Evolutionary conservation across 1,140 invertebrate genomes (phyloP).

Genomic region (Diachasma alloeum): DNA sequence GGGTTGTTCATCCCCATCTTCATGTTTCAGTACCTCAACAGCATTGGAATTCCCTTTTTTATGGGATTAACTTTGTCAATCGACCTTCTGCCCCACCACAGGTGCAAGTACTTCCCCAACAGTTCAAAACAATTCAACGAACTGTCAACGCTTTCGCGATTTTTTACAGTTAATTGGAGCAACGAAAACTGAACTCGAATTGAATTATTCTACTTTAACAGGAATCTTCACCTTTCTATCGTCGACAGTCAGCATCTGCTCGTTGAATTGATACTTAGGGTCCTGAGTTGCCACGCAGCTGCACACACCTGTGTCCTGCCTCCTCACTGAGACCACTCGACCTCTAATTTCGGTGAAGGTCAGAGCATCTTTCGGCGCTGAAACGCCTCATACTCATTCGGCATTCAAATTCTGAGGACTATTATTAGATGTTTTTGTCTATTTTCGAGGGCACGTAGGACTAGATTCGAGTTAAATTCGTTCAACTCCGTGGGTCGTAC

Average conservation of each 20-base stretch:
- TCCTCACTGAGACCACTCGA: neutral
- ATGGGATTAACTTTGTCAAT: neutral
- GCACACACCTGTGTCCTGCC: neutral
- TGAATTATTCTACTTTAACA: neutral
- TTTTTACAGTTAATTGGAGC: neutral
- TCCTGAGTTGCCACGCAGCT: neutral
- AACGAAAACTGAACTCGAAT: neutral
- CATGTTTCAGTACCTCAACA: too few species aligned
- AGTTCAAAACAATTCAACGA: neutral
- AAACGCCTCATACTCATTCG: neutral
- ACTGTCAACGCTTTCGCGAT: neutral
- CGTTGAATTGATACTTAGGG: neutral
- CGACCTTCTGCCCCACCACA: neutral
- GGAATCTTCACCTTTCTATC: conserved; percentile 29
- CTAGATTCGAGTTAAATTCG: neutral
- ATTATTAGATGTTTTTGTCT: neutral
- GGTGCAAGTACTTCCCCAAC: neutral
- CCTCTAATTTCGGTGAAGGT: neutral
- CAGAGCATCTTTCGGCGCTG: neutral
- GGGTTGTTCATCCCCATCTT: neutral
- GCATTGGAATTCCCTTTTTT: too few species aligned
- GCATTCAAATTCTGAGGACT: neutral
- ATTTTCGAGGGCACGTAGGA: neutral
- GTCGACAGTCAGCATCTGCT: conserved; percentile 32
- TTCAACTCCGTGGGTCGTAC: too few species aligned